phyloP scores from a whole-genome alignment of 2,797 vertebrate genomes.

The Pseudochirops cupreus region DNA sequence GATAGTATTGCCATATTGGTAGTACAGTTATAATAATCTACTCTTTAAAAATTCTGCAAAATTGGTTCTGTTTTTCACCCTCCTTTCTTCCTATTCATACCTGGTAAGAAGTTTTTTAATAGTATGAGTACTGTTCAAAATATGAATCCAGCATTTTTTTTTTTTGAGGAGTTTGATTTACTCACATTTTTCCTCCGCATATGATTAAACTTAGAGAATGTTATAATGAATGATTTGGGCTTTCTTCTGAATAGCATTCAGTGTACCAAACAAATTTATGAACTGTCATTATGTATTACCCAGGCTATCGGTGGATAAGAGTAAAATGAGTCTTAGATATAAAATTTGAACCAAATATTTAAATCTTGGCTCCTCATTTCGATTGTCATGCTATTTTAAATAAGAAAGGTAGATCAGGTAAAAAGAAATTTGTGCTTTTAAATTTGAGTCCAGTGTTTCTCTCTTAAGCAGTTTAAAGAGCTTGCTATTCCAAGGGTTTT shows the following conservation, averaged over 20 bases:
- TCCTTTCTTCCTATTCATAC: background rate
- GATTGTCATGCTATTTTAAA: conserved; percentile 40
- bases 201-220: background rate
- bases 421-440: conserved; percentile 55
- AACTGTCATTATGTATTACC: conserved; percentile 1
- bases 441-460: conserved; percentile 35
- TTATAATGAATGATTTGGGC: background rate
- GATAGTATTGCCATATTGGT: background rate
- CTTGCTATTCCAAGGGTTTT: background rate
- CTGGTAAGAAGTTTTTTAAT: background rate
- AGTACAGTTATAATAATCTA: background rate
- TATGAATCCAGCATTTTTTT: background rate
- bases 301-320: conserved; percentile 1
- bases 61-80: background rate
- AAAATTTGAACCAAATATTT: conserved; percentile 41
- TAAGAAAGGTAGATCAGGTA: conserved; percentile 24
- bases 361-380: conserved; percentile 39
- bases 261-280: conserved; percentile 9
- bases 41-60: background rate
- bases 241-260: conserved; percentile 1
- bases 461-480: background rate
- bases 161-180: conserved; percentile 45
- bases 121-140: background rate
- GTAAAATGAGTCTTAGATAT: conserved; percentile 6
- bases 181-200: background rate